Conservation (phyloP, 2,888 invertebrate genomes). For the Operophtera brumata region DNA sequence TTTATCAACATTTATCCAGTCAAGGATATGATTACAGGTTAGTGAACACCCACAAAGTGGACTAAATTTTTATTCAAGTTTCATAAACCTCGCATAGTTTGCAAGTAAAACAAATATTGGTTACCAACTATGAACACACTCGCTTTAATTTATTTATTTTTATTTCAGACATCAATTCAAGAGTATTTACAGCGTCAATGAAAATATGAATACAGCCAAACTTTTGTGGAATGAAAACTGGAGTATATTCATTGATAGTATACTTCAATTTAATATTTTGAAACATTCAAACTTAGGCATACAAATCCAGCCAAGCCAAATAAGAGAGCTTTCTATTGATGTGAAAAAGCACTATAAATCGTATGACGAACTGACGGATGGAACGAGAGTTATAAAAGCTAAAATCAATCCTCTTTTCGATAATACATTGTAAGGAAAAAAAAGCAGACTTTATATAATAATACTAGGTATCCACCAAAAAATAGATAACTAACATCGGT, state of each 20-base stretch:
- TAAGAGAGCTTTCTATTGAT: slow-evolving; percentile 38
- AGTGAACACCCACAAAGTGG: no score
- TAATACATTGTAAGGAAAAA: slow-evolving; percentile 37
- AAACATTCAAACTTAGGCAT: slow-evolving; percentile 80
- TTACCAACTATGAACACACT: no score
- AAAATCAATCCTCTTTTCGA: slow-evolving; percentile 37
- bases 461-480: no score
- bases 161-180: slow-evolving; percentile 44
- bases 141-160: no score
- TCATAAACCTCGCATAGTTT: no score
- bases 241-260: slow-evolving; percentile 89
- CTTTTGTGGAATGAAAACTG: slow-evolving; percentile 86
- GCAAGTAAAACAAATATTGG: no score
- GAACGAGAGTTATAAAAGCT: slow-evolving; percentile 18
- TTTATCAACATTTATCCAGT: slow-evolving; percentile 41
- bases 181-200: slow-evolving; percentile 35
- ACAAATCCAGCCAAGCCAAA: slow-evolving; percentile 80
- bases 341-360: slow-evolving; percentile 33
- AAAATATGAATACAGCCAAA: slow-evolving; percentile 43
- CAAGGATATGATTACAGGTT: slow-evolving; percentile 14
- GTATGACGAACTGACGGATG: slow-evolving; percentile 3
- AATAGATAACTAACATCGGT: no score
- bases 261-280: slow-evolving; percentile 87
- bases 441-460: no score
- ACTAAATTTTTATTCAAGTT: no score